phyloP scores from a whole-genome alignment of 2,113 vertebrate species.

The Limanda limanda region DNA sequence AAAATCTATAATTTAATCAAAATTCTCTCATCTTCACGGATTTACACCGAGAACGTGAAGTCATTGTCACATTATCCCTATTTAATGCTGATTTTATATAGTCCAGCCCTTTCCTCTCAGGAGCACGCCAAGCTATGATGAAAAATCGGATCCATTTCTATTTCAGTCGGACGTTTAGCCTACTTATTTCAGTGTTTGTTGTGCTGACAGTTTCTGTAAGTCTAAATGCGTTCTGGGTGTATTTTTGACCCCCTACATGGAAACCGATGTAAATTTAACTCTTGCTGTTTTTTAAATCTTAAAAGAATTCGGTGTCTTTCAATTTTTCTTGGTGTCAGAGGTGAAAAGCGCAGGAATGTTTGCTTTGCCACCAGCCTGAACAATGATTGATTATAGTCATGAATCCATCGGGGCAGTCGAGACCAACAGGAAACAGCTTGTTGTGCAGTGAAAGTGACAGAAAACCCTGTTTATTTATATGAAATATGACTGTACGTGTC shows the following conservation, averaged over 20 bases:
- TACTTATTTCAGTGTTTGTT: slow-evolving; percentile 35
- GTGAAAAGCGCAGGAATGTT: not conserved
- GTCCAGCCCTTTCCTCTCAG: slow-evolving; percentile 16
- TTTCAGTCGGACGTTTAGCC: slow-evolving; percentile 71
- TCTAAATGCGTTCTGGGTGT: slow-evolving; percentile 66
- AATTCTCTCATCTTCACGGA: not conserved
- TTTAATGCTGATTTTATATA: not conserved
- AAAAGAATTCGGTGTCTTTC: not conserved
- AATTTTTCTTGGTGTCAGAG: not conserved
- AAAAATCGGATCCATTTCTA: slow-evolving; percentile 76
- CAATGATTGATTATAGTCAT: not conserved
- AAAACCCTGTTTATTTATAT: not conserved
- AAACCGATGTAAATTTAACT: slow-evolving; percentile 61
- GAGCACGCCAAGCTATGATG: slow-evolving; percentile 59
- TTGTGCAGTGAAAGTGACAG: not conserved
- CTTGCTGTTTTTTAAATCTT: slow-evolving; percentile 22
- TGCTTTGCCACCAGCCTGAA: not conserved
- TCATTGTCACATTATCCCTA: slow-evolving; percentile 18
- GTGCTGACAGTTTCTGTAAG: slow-evolving; percentile 63
- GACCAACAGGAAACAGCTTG: not conserved
- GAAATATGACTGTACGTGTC: not conserved
- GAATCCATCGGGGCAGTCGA: rapidly evolving
- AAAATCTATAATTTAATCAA: not conserved
- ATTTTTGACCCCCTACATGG: slow-evolving; percentile 71
- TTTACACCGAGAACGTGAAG: slow-evolving; percentile 1